Percentiles rank a stretch among this genome's conserved stretches.
These are phyloP conservation scores for Aphelenchoides besseyi DNA, from an alignment of 1,140 invertebrate genomes.

Conservation along the genomic window DNA sequence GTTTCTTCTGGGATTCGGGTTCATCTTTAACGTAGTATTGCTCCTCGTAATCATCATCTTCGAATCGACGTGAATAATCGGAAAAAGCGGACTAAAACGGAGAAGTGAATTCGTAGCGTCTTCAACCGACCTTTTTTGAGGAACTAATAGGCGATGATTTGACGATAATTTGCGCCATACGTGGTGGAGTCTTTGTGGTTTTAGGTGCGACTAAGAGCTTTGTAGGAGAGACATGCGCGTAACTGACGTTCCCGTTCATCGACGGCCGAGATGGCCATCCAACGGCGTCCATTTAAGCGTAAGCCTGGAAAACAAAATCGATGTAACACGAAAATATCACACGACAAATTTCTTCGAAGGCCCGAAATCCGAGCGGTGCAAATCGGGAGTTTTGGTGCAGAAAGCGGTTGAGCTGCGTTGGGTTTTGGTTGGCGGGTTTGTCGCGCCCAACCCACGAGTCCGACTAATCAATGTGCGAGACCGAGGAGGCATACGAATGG, in stretches of 20 bases:
- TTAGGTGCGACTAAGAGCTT: not conserved
- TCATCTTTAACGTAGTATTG: not conserved
- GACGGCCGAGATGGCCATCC: not conserved
- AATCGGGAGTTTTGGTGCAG: not conserved
- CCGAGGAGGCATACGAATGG: not conserved
- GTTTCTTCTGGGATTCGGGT: not conserved
- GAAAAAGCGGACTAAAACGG: not conserved
- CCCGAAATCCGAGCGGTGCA: not conserved
- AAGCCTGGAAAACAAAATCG: too few relatives aligned
- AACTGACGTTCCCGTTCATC: not conserved
- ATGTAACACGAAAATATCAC: too few relatives aligned
- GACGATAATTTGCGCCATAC: not conserved
- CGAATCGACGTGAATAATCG: not conserved
- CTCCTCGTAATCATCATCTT: not conserved
- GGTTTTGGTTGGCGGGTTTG: not conserved
- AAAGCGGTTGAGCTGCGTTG: not conserved
- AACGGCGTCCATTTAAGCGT: not conserved
- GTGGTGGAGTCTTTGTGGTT: not conserved
- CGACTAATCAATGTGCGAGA: not conserved
- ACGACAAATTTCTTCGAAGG: too few relatives aligned
- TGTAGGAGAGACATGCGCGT: not conserved
- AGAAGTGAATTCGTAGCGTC: not conserved
- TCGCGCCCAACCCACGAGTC: too few relatives aligned
- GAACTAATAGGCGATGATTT: not conserved
- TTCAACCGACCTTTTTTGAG: not conserved